A percentile compares a stretch with the other conserved stretches of the same genome.
Conservation (phyloP, 2,888 invertebrate genomes). For the Stenolophus ochropezus region DNA sequence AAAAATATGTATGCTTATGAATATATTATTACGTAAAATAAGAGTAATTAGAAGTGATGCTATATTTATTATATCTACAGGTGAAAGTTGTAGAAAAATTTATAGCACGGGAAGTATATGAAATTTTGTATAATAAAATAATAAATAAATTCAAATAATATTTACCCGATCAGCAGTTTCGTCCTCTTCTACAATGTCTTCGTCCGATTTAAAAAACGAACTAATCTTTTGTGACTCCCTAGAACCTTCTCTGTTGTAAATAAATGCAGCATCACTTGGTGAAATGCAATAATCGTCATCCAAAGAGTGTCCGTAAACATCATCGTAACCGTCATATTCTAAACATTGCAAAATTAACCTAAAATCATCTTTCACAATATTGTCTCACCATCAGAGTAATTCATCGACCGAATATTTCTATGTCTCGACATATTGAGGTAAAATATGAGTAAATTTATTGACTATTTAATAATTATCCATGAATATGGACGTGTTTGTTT, state of each 20-base stretch:
- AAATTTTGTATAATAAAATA: background rate
- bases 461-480: background rate
- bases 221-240: conserved; percentile 84
- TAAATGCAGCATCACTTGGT: conserved; percentile 89
- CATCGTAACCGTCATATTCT: conserved; percentile 94
- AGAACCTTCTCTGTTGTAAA: conserved; percentile 84
- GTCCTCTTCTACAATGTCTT: conserved; percentile 83
- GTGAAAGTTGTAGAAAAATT: too few species aligned
- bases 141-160: background rate
- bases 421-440: conserved; percentile 85
- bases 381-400: conserved; percentile 84
- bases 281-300: conserved; percentile 95
- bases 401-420: conserved; percentile 88
- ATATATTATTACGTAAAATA: too few species aligned
- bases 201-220: conserved; percentile 81
- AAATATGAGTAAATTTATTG: background rate
- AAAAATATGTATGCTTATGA: too few species aligned
- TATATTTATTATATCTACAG: too few species aligned
- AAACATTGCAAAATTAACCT: conserved; percentile 63
- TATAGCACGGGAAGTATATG: background rate
- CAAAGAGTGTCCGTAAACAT: conserved; percentile 94
- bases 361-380: conserved; percentile 37
- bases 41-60: too few species aligned
- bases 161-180: conserved; percentile 69
- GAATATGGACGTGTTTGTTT: background rate